Evolutionary conservation across 2,797 vertebrate genomes (phyloP).

Genomic region (Channa striata): DNA sequence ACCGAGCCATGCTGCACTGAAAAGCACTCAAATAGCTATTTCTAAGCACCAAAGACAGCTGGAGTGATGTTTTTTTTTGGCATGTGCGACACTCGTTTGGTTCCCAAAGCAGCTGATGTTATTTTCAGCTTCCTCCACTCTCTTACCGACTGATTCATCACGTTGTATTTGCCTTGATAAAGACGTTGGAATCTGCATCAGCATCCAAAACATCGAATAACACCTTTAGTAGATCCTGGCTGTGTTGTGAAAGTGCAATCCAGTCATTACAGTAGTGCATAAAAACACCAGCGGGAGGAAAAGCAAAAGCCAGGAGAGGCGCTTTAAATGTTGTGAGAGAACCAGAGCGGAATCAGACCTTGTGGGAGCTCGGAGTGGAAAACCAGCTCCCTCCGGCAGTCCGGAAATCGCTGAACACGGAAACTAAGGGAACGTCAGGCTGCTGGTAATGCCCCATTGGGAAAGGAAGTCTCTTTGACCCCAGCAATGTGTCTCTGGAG

Average conservation of each 20-base stretch:
- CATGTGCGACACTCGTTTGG: background rate
- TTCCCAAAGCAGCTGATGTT: background rate
- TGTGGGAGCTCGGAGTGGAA: slow-evolving; percentile 51
- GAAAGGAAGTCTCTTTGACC: slow-evolving; percentile 68
- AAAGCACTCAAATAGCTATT: background rate
- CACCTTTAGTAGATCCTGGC: background rate
- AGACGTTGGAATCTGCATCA: slow-evolving; percentile 1
- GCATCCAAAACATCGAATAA: background rate
- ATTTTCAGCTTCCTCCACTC: background rate
- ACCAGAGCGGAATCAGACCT: slow-evolving; percentile 74
- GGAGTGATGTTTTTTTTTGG: slow-evolving; percentile 1
- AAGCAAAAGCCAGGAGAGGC: slow-evolving; percentile 9
- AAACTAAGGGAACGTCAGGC: slow-evolving; percentile 50
- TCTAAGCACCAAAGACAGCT: slow-evolving; percentile 11
- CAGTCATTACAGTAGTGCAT: slow-evolving; percentile 8
- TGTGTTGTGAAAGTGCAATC: slow-evolving; percentile 16
- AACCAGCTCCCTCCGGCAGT: slow-evolving; percentile 58
- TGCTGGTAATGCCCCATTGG: slow-evolving; percentile 57
- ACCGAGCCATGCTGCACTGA: slow-evolving; percentile 4
- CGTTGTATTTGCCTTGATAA: background rate
- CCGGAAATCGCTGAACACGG: slow-evolving; percentile 68
- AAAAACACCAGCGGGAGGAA: slow-evolving; percentile 20
- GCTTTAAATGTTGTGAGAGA: slow-evolving; percentile 41
- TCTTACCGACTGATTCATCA: slow-evolving; percentile 9
- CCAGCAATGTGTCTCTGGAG: slow-evolving; percentile 35